A percentile compares a stretch with the other conserved stretches of the same genome.
Conservation (phyloP, 2,888 invertebrate genomes). For the Plebejus melissa region DNA sequence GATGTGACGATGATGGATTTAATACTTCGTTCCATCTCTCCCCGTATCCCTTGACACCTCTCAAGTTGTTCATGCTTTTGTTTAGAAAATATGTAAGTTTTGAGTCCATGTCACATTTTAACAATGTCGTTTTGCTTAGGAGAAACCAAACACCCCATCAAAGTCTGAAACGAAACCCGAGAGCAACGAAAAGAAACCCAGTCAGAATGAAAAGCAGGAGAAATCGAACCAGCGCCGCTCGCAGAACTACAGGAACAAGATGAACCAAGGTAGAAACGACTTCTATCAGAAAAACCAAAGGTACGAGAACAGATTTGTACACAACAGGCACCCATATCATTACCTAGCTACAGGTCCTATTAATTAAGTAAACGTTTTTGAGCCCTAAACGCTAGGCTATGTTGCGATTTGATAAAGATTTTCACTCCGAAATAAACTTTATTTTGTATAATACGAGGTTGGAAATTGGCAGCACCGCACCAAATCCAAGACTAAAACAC, state of each 20-base stretch:
- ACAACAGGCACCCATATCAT: conserved; percentile 63
- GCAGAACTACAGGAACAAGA: conserved; percentile 61
- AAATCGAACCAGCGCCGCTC: conserved; percentile 49
- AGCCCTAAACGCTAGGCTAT: conserved; percentile 23
- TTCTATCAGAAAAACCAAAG: conserved; percentile 67
- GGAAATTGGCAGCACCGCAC: conserved; percentile 37
- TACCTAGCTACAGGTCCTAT: conserved; percentile 73
- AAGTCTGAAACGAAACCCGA: conserved; percentile 35
- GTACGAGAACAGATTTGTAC: conserved; percentile 66
- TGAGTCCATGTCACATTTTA: too few species aligned
- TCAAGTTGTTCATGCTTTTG: too few species aligned
- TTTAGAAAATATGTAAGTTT: too few species aligned
- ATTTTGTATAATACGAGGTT: conserved; percentile 28
- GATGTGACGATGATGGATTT: too few species aligned
- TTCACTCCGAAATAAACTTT: conserved; percentile 34
- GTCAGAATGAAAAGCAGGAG: conserved; percentile 56
- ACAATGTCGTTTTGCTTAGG: conserved; percentile 42
- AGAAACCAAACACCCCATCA: conserved; percentile 46
- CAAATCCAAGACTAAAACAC: conserved; percentile 34
- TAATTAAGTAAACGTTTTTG: conserved; percentile 48
- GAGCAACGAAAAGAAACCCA: conserved; percentile 43
- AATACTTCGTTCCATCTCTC: too few species aligned
- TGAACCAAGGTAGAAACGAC: conserved; percentile 53
- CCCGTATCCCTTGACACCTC: too few species aligned
- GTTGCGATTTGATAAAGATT: conserved; percentile 32